Base-by-base conservation (phyloP, 2,797 vertebrate genomes). In the Scomberomorus guttatus region DNA sequence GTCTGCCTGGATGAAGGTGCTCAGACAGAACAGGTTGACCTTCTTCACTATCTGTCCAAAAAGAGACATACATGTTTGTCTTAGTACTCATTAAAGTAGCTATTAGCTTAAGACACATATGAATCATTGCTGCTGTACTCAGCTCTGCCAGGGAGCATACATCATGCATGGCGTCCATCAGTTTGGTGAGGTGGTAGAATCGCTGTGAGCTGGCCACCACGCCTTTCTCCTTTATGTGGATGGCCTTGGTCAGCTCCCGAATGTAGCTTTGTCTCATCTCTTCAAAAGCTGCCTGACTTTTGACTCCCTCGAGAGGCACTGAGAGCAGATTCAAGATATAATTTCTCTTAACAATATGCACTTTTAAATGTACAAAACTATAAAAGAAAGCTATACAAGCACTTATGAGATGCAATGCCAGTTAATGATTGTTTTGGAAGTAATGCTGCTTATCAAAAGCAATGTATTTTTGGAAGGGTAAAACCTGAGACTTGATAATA, bases 241-340 rank as follows among this genome's bases (percentile, higher is more conserved):
- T 96, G 0, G 96, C 97, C 77, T 97, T 99, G 81, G 96, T 96
- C 81, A 99, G 94, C 87, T 99, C 98, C 57, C 96, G 95, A 80
- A 99, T 97, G 93, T 99, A 99, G 90, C 90, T 97, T 29, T 97
- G 96, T 79, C 98, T 96, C 98, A 99, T 99, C 82, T 99, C 98
- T 72, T 99, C 98, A 91, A 99, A 99, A 14, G 96, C 95, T 22
- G 73, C 94, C 92, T 99, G 98, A 89, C 97, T 99, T 92, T 97
- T 97, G 46, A 99, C 93, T 74, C 98, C 98, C 94, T 99, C 98
- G 72, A 99, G 92, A 83, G 98, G 98, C 94, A 99, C 98, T 99
- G 63, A 46, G 44, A 63, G 22, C 5, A 76, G 2, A 27, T 65
- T 52, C 22, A 25, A 56, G 25, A 18, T 62, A 29, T 6, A 24